Conservation (phyloP, 2,797 vertebrate genomes). For the Acrocephalus scirpaceus region DNA sequence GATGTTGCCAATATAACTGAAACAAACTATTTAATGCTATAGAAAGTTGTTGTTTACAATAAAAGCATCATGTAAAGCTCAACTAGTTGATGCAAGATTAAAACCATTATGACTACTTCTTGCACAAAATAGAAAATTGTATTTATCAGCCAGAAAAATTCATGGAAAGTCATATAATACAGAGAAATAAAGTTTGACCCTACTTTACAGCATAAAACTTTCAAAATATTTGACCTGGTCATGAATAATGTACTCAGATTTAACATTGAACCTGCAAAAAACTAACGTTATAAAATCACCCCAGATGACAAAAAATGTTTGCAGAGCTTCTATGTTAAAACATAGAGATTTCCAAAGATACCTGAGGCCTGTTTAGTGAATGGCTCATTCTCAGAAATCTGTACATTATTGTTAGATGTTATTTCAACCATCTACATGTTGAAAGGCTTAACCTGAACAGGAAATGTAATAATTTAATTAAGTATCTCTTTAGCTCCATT, state of each 20-base stretch:
- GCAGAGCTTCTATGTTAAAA: background rate
- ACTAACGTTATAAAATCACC: background rate
- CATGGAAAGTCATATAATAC: background rate
- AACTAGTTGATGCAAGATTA: background rate
- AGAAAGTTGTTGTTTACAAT: too few relatives aligned
- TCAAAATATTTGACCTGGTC: background rate
- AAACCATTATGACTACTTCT: background rate
- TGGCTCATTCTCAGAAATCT: background rate
- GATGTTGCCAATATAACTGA: too few relatives aligned
- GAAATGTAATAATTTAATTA: background rate
- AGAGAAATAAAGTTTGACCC: background rate
- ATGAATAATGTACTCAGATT: background rate
- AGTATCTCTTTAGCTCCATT: background rate
- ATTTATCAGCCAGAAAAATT: background rate
- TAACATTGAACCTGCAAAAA: background rate
- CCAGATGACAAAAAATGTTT: background rate
- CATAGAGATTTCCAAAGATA: background rate
- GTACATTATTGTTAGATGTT: background rate
- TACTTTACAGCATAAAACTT: background rate
- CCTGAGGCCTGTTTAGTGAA: background rate
- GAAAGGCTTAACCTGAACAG: background rate
- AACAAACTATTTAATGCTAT: too few relatives aligned
- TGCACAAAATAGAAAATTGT: background rate
- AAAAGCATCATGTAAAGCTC: constrained; percentile 23
- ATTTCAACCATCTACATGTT: background rate